phyloP scores from a whole-genome alignment of 2,888 invertebrate genomes.

The Aleiodes leptofemur region DNA sequence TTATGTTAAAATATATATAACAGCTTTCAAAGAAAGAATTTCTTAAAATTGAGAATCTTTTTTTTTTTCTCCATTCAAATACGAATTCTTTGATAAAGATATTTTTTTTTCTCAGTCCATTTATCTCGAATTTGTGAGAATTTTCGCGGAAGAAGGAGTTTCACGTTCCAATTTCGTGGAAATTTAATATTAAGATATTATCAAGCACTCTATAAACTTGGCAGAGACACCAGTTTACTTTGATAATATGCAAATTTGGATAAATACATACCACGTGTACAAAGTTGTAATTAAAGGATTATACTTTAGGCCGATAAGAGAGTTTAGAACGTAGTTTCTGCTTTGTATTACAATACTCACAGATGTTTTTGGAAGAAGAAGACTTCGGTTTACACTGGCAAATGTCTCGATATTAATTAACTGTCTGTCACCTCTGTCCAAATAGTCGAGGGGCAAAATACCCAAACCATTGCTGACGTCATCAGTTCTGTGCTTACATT shows the following conservation, averaged over 20 bases:
- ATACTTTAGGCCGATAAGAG: neutral
- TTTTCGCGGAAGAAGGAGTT: too few relatives aligned
- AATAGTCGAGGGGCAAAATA: conserved; percentile 70
- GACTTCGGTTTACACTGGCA: conserved; percentile 63
- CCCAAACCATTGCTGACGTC: conserved; percentile 66
- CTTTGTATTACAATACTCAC: conserved; percentile 58
- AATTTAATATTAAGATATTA: neutral
- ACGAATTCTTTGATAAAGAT: too few relatives aligned
- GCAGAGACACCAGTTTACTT: neutral
- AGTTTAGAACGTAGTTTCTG: neutral
- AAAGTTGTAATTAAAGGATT: neutral
- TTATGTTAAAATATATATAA: too few relatives aligned
- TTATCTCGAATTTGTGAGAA: too few relatives aligned
- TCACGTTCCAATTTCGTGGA: too few relatives aligned
- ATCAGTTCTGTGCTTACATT: conserved; percentile 67
- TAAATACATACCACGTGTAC: neutral
- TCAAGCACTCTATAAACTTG: conserved; percentile 6
- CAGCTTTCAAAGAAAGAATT: too few relatives aligned
- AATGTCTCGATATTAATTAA: conserved; percentile 70
- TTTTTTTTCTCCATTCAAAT: too few relatives aligned
- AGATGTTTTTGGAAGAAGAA: conserved; percentile 67
- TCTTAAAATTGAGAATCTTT: too few relatives aligned
- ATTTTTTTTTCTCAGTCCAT: too few relatives aligned
- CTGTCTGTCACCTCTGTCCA: conserved; percentile 70
- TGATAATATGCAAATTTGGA: conserved; percentile 14